Evolutionary conservation across 2,888 invertebrate species (phyloP), one percentile per base, ranked within the genome.

Genomic region (Apantesis nais): DNA sequence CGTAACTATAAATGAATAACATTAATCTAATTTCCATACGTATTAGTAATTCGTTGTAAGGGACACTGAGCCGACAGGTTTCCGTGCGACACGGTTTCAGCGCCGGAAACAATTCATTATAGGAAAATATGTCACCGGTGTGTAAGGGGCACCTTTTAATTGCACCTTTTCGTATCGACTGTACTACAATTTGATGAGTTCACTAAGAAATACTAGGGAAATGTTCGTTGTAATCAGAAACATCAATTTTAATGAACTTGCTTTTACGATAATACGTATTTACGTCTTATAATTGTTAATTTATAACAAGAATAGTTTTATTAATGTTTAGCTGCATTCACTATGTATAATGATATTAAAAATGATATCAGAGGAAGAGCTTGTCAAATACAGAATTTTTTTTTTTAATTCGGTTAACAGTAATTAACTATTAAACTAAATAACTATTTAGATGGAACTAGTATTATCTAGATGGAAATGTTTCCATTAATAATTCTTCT

Each of bases 41-140:
- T 73, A 80, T 75, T 73, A 77, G 67, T 62, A 66, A 67, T 74
- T 66, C 60, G 62, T 64, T 55, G 63, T 63, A 63, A 25, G 34
- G 78, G 77, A 80, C 74, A 78, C 71, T 72, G 74, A 77, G 73
- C 71, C 76, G 78, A 77, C 72, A 78, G 82, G 87, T 85, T 80
- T 82, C 79, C 85, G 81, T 83, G 88, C 81, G 83, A 81, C 73
- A 52, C 48, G 48, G 72, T 89, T 89, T 91, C 88, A 89, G 75
- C 90, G 76, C 70, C 89, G 91, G 92, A 92, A 92, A 86, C 86
- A 85, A 91, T 92, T 88, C 88, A 87, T 92, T 91, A 92, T 83
- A 84, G 83, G 81, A 80, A 83, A 85, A 84, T 87, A 84, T 87
- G 88, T 88, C 85, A 78, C 81, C 64, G 66, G 74, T 66, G 72